Conservation (phyloP, 2,888 invertebrate genomes). For the Entomobrya proxima region DNA sequence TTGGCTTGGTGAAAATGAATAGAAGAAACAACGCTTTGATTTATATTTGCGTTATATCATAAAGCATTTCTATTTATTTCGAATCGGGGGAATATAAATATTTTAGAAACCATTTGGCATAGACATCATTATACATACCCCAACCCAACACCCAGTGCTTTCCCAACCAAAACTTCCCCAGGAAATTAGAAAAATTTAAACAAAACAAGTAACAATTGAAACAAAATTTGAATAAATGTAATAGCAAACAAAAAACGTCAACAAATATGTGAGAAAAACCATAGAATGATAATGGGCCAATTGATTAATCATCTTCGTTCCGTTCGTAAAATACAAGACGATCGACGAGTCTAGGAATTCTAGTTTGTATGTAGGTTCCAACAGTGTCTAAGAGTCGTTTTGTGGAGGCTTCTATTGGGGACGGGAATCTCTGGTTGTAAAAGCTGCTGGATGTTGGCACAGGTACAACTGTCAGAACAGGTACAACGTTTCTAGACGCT, state of each 20-base stretch:
- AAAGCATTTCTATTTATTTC: not conserved
- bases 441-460: constrained; percentile 47
- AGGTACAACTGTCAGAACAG: constrained; percentile 27
- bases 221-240: not conserved
- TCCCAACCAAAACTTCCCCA: not conserved
- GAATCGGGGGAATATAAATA: not conserved
- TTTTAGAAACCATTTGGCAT: not conserved
- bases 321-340: constrained; percentile 53
- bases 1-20: too few relatives aligned
- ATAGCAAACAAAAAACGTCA: not conserved
- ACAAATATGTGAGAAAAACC: not conserved
- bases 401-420: constrained; percentile 52
- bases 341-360: constrained; percentile 60
- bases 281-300: not conserved
- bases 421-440: constrained; percentile 44
- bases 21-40: too few relatives aligned
- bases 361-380: constrained; percentile 60
- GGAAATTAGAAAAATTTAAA: not conserved
- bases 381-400: constrained; percentile 63
- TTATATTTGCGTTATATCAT: not conserved
- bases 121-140: not conserved
- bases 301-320: constrained; percentile 60
- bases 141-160: not conserved
- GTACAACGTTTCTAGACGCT: not conserved
- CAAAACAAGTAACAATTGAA: not conserved